These are phyloP conservation scores for Misgurnus anguillicaudatus DNA, from an alignment of 2,113 vertebrate genomes.

Conservation along the genomic window DNA sequence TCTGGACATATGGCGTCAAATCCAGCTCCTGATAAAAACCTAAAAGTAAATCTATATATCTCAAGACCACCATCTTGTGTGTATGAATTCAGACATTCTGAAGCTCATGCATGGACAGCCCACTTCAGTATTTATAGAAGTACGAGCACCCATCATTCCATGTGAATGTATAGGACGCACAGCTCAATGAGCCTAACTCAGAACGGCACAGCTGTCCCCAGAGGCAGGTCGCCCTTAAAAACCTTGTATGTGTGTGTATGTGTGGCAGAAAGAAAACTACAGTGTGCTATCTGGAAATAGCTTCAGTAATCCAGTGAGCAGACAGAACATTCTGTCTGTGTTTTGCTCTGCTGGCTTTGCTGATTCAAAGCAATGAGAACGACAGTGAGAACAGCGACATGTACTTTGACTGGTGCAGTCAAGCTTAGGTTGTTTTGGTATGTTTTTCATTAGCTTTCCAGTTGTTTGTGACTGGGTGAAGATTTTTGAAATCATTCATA, in stretches of 20 bases:
- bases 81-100: neutral
- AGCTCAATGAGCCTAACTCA: slow-evolving; percentile 38
- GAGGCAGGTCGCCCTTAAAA: slow-evolving; percentile 48
- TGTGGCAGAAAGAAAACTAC: slow-evolving; percentile 31
- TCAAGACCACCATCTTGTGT: neutral
- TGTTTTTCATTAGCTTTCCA: too few relatives aligned
- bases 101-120: neutral
- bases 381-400: slow-evolving; percentile 11
- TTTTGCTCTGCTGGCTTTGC: slow-evolving; percentile 53
- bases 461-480: too few relatives aligned
- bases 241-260: slow-evolving; percentile 24
- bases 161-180: slow-evolving; percentile 15
- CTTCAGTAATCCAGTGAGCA: slow-evolving; percentile 59
- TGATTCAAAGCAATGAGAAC: slow-evolving; percentile 33
- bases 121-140: slow-evolving; percentile 7
- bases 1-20: neutral
- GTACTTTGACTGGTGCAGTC: neutral
- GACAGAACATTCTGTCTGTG: slow-evolving; percentile 60
- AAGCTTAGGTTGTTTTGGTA: neutral
- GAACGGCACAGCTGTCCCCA: slow-evolving; percentile 58
- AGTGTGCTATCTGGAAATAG: slow-evolving; percentile 58
- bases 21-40: neutral
- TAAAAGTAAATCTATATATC: neutral
- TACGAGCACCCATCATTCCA: neutral
- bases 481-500: too few relatives aligned